Base-by-base conservation (phyloP, 2,797 vertebrate species). In the Anguilla obscura region DNA sequence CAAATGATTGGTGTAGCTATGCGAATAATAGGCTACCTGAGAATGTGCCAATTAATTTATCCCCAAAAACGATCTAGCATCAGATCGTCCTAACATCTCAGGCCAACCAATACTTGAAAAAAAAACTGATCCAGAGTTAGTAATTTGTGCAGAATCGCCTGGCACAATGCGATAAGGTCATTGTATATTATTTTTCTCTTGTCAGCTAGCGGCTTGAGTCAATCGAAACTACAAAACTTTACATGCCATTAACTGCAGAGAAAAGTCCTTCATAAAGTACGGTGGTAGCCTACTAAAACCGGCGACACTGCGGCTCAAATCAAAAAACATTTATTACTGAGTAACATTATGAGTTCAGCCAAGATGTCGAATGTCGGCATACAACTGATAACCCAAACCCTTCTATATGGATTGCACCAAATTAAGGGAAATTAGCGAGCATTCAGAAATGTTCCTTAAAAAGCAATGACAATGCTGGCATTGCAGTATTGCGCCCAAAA, bases 1-100 rank as follows among this genome's bases (percentile, higher is more conserved):
- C 33, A 83, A 82, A 45, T 52, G 48, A 79, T 87, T 89, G 86
- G 80, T 79, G 63, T 54, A 18, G 45, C 21, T 48, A 50, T n/a
- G 8, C 40, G 79, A 50, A 45, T 80, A 45, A 82, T 82, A 36
- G 36, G 36, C 36, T 36, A 48, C 9, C 45, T 85, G 48, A 12
- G 79, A 84, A 60, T 84, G 14, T 87, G 40, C 30, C 12, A 16
- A 63, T 24, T n/a, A 45, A 21, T 12, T 74, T 74, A 16, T 33
- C 3, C 40, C 16, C 9, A n/a, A 48, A 40, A 45, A 10, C 5
- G 40, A 69, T 50, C 40, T 79, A 24, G 79, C 16, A 9, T 50
- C 9, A 82, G 21, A 48, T 50, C 21, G 16, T 45, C 40, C 45
- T 1, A 82, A 48, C 21, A 79, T n/a, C 79, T 3, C 7, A 48